Conservation (phyloP, 2,113 vertebrate species). For the Neolamprologus tretocephalus region DNA sequence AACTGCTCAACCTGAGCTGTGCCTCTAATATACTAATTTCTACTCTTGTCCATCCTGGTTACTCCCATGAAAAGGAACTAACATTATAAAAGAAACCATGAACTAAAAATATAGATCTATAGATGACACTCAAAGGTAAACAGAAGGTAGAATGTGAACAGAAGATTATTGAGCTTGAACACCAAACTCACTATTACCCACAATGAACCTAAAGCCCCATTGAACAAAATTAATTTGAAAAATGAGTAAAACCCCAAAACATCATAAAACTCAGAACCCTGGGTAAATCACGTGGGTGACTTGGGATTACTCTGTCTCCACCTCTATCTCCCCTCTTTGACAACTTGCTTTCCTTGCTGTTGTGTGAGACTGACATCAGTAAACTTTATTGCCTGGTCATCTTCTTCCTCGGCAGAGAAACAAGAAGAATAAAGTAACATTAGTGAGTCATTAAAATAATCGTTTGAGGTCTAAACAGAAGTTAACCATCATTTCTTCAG, state of each 20-base stretch:
- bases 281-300: neutral
- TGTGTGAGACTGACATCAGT: neutral
- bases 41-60: neutral
- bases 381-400: slow-evolving; percentile 22
- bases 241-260: neutral
- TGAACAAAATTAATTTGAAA: neutral
- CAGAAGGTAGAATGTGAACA: neutral
- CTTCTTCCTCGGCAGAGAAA: accelerated
- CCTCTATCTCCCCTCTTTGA: neutral
- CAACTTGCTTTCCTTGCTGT: neutral
- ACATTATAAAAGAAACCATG: neutral
- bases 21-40: neutral
- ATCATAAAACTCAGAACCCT: accelerated
- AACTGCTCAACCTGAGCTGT: neutral
- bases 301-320: slow-evolving; percentile 48
- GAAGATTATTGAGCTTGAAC: neutral
- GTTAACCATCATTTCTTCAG: neutral
- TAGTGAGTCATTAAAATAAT: neutral
- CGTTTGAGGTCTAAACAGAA: neutral
- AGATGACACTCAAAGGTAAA: neutral
- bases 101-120: neutral
- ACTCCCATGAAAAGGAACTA: neutral
- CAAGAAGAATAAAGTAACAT: neutral
- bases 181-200: accelerated
- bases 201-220: neutral